These are phyloP conservation scores for Agrochola litura DNA, from an alignment of 2,888 invertebrate genomes.

Conservation along the genomic window DNA sequence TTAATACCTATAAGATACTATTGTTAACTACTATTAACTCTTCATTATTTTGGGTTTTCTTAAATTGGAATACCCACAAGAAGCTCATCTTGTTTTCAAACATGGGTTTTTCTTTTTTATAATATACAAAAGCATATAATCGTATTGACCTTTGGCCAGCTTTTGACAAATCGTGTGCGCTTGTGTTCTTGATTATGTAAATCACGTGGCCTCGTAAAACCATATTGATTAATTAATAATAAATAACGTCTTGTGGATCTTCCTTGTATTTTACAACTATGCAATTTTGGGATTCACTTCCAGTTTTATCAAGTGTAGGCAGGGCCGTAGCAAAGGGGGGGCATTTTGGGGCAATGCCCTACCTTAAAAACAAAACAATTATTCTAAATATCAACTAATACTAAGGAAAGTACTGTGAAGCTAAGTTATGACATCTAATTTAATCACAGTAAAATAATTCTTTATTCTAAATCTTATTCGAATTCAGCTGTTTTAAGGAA, in stretches of 20 bases:
- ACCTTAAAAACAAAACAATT: too few species aligned
- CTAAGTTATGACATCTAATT: too few species aligned
- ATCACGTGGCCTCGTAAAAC: constrained; percentile 17
- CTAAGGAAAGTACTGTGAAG: too few species aligned
- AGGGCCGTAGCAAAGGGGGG: too few species aligned
- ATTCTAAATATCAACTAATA: too few species aligned
- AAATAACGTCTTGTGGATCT: neutral
- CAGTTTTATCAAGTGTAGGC: neutral
- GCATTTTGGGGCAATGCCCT: too few species aligned
- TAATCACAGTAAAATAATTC: too few species aligned
- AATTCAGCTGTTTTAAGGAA: too few species aligned
- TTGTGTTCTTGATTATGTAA: constrained; percentile 22
- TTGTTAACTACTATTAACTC: neutral
- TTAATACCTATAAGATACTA: neutral
- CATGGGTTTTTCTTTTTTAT: constrained; percentile 11
- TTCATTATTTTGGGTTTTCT: constrained; percentile 18
- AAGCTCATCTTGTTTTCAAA: neutral
- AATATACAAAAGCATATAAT: constrained; percentile 6
- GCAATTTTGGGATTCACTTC: neutral
- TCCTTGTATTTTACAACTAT: neutral
- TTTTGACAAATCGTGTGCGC: neutral
- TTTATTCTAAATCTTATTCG: too few species aligned
- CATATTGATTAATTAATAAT: neutral
- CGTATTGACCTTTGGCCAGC: constrained; percentile 31
- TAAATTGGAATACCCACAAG: constrained; percentile 2